phyloP scores from a whole-genome alignment of 2,888 invertebrate species.

The Nomada hirtipes region DNA sequence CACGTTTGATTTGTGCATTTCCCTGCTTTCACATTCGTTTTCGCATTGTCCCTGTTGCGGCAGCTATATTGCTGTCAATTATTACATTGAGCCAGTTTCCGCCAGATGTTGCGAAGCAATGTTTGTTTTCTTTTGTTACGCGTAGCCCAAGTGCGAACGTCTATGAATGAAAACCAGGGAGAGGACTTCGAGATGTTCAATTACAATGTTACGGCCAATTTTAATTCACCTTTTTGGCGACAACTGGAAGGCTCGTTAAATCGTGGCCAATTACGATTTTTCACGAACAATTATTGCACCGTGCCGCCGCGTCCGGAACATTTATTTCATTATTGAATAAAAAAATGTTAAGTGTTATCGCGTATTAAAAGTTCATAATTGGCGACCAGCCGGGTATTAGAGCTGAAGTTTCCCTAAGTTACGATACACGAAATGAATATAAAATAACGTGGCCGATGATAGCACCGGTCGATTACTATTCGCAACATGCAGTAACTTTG shows the following conservation, averaged over 20 bases:
- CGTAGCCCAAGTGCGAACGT: neutral
- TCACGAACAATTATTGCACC: neutral
- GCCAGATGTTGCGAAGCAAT: no score
- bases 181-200: neutral
- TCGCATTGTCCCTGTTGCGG: neutral
- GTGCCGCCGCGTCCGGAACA: neutral
- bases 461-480: constrained; percentile 36
- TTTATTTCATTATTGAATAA: constrained; percentile 20
- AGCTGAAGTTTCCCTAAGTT: constrained; percentile 25
- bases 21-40: constrained; percentile 11
- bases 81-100: neutral
- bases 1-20: constrained; percentile 55
- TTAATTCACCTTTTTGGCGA: constrained; percentile 16
- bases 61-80: neutral
- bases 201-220: neutral
- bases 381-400: constrained; percentile 8
- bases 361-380: constrained; percentile 40
- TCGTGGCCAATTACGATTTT: constrained; percentile 12
- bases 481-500: constrained; percentile 26
- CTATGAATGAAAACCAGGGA: neutral
- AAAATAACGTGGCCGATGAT: constrained; percentile 49
- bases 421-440: constrained; percentile 42
- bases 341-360: constrained; percentile 18
- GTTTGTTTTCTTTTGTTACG: neutral
- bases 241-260: constrained; percentile 10